phyloP scores from a whole-genome alignment of 1,140 invertebrate genomes.

The Odontomachus brunneus region DNA sequence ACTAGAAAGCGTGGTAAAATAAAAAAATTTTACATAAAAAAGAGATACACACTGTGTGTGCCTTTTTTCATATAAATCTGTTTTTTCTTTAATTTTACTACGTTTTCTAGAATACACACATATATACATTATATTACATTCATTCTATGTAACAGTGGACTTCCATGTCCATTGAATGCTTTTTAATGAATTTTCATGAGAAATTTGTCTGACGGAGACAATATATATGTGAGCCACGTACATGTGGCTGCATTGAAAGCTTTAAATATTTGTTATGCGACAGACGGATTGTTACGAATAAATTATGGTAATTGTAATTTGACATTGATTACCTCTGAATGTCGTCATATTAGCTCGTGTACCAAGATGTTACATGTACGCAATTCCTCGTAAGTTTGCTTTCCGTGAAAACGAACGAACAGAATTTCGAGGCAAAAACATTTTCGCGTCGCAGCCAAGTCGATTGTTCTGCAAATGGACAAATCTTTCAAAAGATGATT shows the following conservation, averaged over 20 bases:
- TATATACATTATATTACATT: too few species aligned
- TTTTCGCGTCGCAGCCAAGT: neutral
- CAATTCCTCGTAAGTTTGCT: slow-evolving; percentile 9
- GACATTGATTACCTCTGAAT: neutral
- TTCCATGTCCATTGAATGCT: too few species aligned
- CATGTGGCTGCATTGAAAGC: neutral
- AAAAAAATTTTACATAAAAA: too few species aligned
- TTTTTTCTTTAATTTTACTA: too few species aligned
- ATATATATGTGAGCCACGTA: neutral
- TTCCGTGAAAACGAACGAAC: neutral
- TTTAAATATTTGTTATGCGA: neutral
- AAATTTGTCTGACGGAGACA: neutral
- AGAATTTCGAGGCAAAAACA: neutral
- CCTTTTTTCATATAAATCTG: too few species aligned
- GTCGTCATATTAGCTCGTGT: too few species aligned
- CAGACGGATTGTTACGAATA: slow-evolving; percentile 1
- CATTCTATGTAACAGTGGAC: too few species aligned
- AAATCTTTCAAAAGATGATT: slow-evolving; percentile 12
- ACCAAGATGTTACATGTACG: too few species aligned
- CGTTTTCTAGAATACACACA: too few species aligned
- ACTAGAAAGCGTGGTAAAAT: too few species aligned
- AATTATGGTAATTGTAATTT: slow-evolving; percentile 39
- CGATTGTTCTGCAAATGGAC: slow-evolving; percentile 1
- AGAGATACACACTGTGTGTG: too few species aligned
- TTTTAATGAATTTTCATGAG: neutral